Evolutionary conservation across 2,888 invertebrate genomes (phyloP), one percentile per base, ranked within the genome.

Genomic region (Belgica antarctica): DNA sequence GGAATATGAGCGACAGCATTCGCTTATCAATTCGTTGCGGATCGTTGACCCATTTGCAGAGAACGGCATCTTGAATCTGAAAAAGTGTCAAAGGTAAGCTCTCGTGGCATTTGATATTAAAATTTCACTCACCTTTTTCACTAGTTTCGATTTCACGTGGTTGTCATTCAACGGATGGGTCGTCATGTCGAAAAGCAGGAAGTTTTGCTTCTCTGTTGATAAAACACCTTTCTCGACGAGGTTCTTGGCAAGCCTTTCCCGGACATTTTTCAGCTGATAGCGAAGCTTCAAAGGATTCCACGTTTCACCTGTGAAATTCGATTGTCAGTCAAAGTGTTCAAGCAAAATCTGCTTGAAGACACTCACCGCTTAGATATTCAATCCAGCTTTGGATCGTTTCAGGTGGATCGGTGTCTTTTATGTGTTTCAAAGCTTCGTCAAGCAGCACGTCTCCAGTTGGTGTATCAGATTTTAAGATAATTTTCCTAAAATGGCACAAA

Each of bases 311-410:
- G 8, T 1, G n/a, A n/a, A n/a, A n/a, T 68, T 12, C 27, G 17
- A 24, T n/a, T 62, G 17, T 12, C 59, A 24, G 3, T 36, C 17
- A 28, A 41, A 61, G 57, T 10, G 5, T 31, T 31, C 34, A 31
- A 31, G 5, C 12, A 8, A n/a, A n/a, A n/a, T 31, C 5, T 31
- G 34, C 12, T 31, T 31, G 22, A 68, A 27, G 24, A 57, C 69
- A 81, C 85, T 79, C 79, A 94, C 96, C 98, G 83, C 96, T 97
- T 63, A 99, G 85, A 82, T 98, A 99, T 84, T 99, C 99, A 81
- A 99, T 96, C 99, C 99, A 99, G 82, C 93, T 94, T 81, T 97
- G 97, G 47, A 98, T 95, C 71, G 94, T 90, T 83, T 99, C 98
- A 71, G 95, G 90, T 52, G 97, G 96, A 77, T 96, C 93, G 57